Percentiles rank a stretch among this genome's conserved stretches.
Evolutionary conservation across 2,797 vertebrate genomes (phyloP).

Genomic region (Bovichtus variegatus): DNA sequence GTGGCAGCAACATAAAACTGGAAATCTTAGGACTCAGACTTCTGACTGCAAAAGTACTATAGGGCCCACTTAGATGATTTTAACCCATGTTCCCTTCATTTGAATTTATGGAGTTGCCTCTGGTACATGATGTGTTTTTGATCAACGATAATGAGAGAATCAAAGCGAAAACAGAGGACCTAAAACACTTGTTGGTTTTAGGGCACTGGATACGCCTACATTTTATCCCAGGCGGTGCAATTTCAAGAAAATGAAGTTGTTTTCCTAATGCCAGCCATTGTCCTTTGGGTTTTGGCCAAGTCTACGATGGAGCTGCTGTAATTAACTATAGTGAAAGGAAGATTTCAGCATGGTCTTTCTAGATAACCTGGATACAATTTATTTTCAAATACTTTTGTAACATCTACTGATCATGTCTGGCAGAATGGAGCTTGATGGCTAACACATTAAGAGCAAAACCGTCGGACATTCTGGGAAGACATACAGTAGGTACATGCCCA

Average conservation of each 20-base stretch:
- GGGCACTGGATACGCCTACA: background rate
- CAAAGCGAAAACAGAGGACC: constrained; percentile 34
- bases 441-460: constrained; percentile 14
- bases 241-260: background rate
- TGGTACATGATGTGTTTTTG: constrained; percentile 18
- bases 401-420: constrained; percentile 2
- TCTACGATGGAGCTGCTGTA: background rate
- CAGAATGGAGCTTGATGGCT: constrained; percentile 1
- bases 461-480: background rate
- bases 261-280: constrained; percentile 6
- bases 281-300: background rate
- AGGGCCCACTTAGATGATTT: constrained; percentile 11
- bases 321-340: constrained; percentile 4
- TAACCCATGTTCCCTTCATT: constrained; percentile 3
- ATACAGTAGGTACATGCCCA: background rate
- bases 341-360: constrained; percentile 1
- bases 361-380: constrained; percentile 16
- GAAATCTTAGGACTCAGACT: constrained; percentile 17
- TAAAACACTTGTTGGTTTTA: background rate
- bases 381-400: background rate
- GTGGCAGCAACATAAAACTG: constrained; percentile 19
- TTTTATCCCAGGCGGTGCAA: background rate
- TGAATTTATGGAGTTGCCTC: constrained; percentile 11
- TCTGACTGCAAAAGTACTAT: background rate
- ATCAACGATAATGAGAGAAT: constrained; percentile 36